Evolutionary conservation across 1,140 invertebrate species (phyloP).

Genomic region (Procambarus clarkii): DNA sequence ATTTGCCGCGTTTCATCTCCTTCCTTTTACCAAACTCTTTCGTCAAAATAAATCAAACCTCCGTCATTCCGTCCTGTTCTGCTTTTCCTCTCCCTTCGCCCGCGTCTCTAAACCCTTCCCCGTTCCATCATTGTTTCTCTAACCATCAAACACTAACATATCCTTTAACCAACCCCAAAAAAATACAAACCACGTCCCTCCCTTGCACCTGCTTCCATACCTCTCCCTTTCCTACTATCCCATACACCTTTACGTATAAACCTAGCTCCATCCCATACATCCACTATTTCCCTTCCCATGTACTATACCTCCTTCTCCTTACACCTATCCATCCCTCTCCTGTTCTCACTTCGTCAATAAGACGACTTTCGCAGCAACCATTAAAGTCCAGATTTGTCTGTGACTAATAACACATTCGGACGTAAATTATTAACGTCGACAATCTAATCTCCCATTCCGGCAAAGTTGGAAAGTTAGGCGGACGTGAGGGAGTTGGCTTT

Average conservation of each 20-base stretch:
- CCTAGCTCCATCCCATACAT: too few species aligned
- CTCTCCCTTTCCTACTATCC: neutral
- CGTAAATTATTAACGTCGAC: slow-evolving; percentile 29
- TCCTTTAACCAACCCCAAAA: too few species aligned
- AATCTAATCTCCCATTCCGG: slow-evolving; percentile 32
- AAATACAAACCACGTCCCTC: too few species aligned
- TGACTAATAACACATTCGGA: slow-evolving; percentile 13
- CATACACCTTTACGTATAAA: neutral
- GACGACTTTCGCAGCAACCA: neutral
- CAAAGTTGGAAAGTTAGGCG: slow-evolving; percentile 24
- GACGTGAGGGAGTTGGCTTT: slow-evolving; percentile 19
- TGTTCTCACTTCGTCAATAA: neutral
- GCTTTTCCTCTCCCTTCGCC: too few species aligned
- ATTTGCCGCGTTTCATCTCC: too few species aligned
- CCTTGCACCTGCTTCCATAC: neutral
- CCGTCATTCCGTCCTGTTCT: too few species aligned
- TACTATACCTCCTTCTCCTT: neutral
- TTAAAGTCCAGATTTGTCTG: neutral
- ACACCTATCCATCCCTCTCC: neutral
- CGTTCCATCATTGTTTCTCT: too few species aligned
- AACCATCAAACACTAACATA: too few species aligned
- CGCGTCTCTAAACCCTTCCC: too few species aligned
- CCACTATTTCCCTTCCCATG: neutral
- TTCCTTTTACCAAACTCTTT: too few species aligned
- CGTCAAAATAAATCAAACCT: too few species aligned